Evolutionary conservation across 2,888 invertebrate genomes (phyloP).

Genomic region (Teleiodes luculella): DNA sequence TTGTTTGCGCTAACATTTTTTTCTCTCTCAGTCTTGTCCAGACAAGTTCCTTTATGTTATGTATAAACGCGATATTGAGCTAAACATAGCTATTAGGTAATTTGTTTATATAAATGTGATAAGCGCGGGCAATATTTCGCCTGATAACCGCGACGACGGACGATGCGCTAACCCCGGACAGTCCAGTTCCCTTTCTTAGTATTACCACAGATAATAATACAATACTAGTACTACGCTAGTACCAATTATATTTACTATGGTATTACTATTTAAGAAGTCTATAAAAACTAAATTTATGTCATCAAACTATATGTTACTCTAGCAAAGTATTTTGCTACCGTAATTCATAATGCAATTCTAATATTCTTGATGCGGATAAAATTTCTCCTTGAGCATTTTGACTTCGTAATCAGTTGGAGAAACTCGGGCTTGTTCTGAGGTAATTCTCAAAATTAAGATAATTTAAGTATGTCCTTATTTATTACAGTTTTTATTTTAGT

Average conservation of each 20-base stretch:
- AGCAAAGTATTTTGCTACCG: background rate
- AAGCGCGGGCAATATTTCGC: conserved; percentile 22
- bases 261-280: too few species aligned
- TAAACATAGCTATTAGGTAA: conserved; percentile 35
- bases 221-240: too few species aligned
- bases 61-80: conserved; percentile 28
- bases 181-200: conserved; percentile 6
- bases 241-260: too few species aligned
- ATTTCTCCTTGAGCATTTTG: background rate
- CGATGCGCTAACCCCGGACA: conserved; percentile 6
- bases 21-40: conserved; percentile 26
- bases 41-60: conserved; percentile 22
- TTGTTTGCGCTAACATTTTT: too few species aligned
- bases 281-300: background rate
- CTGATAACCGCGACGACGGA: conserved; percentile 24
- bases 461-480: too few species aligned
- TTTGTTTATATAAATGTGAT: conserved; percentile 39
- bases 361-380: background rate
- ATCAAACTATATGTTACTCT: background rate
- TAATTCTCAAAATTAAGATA: too few species aligned
- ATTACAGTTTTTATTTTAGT: too few species aligned
- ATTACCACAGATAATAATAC: too few species aligned
- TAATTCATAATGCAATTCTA: too few species aligned
- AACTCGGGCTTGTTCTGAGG: too few species aligned
- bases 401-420: conserved; percentile 6